Conservation (phyloP, 2,888 invertebrate species). For the Caenorhabditis imperialis region DNA sequence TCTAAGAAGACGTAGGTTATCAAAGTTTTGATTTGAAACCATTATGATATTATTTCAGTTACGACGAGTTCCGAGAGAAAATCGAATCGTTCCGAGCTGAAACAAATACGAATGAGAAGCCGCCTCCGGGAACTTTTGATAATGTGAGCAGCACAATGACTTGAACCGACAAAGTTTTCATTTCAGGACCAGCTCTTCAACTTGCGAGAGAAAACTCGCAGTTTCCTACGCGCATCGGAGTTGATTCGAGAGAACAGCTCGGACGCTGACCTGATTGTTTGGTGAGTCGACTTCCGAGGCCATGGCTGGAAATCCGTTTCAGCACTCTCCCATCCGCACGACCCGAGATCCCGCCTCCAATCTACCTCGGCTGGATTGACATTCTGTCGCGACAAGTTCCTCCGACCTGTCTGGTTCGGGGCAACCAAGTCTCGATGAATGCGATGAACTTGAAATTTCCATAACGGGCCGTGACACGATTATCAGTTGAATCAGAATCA, state of each 20-base stretch:
- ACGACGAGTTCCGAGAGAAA: constrained; percentile 42
- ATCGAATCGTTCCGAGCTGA: constrained; percentile 38
- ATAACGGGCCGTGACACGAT: neutral
- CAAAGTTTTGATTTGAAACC: neutral
- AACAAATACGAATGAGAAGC: constrained; percentile 9
- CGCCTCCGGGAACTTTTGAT: constrained; percentile 40
- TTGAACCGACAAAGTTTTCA: neutral
- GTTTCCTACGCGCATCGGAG: constrained; percentile 48
- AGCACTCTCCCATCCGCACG: constrained; percentile 56
- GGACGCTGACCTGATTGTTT: constrained; percentile 50
- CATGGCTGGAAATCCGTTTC: neutral
- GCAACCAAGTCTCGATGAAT: constrained; percentile 49
- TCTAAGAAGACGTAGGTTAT: constrained; percentile 38
- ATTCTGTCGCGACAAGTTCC: constrained; percentile 41
- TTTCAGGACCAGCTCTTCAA: constrained; percentile 50
- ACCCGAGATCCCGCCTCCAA: constrained; percentile 42
- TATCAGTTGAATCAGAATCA: too few species aligned
- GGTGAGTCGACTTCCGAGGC: constrained; percentile 17
- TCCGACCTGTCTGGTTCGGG: constrained; percentile 48
- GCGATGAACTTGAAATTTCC: constrained; percentile 46
- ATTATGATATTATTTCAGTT: constrained; percentile 17
- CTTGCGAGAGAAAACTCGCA: constrained; percentile 49
- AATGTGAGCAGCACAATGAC: constrained; percentile 15
- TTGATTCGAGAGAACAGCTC: constrained; percentile 44
- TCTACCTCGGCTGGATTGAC: constrained; percentile 54